Evolutionary conservation across 1,140 invertebrate species (phyloP).

Genomic region (Nebria ingens): DNA sequence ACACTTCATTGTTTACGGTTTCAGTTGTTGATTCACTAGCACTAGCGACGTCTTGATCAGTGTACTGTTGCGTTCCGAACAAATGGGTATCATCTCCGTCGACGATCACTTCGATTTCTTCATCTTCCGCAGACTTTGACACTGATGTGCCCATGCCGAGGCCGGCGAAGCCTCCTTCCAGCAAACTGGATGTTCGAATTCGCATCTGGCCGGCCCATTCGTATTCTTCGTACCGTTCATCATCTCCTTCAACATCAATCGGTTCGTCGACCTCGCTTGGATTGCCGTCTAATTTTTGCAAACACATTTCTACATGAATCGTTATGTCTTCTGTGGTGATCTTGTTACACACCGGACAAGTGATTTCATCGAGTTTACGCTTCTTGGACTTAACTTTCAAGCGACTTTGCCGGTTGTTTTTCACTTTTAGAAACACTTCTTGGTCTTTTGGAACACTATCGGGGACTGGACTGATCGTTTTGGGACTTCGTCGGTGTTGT

Average conservation of each 20-base stretch:
- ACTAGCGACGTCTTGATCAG: slow-evolving; percentile 58
- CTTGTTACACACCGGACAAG: slow-evolving; percentile 69
- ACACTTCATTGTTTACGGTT: slow-evolving; percentile 13
- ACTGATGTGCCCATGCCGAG: slow-evolving; percentile 45
- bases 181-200: slow-evolving; percentile 54
- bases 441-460: slow-evolving; percentile 46
- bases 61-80: slow-evolving; percentile 78
- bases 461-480: slow-evolving; percentile 35
- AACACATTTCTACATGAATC: slow-evolving; percentile 64
- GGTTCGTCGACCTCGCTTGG: slow-evolving; percentile 56
- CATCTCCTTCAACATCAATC: slow-evolving; percentile 53
- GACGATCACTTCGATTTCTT: slow-evolving; percentile 38
- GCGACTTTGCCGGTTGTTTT: slow-evolving; percentile 57
- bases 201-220: slow-evolving; percentile 72
- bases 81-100: slow-evolving; percentile 70
- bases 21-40: slow-evolving; percentile 42
- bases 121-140: slow-evolving; percentile 33
- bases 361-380: slow-evolving; percentile 49
- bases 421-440: slow-evolving; percentile 67
- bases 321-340: slow-evolving; percentile 60
- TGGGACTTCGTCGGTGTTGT: slow-evolving; percentile 26
- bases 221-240: slow-evolving; percentile 57
- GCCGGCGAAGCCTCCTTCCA: slow-evolving; percentile 57
- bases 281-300: slow-evolving; percentile 42
- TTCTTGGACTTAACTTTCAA: slow-evolving; percentile 37